Evolutionary conservation across 2,113 vertebrate genomes (phyloP).

Genomic region (Xenus cinereus): DNA sequence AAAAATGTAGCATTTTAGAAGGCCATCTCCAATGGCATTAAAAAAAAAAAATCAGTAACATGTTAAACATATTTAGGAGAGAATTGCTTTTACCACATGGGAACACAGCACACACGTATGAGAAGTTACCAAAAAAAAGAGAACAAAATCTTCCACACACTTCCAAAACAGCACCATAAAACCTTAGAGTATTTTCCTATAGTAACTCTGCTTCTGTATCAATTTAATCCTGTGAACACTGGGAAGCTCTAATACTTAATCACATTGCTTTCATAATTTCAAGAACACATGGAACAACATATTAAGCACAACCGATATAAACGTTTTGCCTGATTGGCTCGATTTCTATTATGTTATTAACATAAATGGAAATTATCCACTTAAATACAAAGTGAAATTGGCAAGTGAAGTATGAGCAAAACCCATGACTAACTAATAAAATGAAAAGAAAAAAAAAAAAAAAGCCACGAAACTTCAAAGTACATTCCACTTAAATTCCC

Average conservation of each 20-base stretch:
- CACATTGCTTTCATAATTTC: background rate
- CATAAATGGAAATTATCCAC: background rate
- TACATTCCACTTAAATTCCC: background rate
- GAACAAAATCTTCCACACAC: background rate
- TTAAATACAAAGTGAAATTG: background rate
- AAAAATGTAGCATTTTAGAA: background rate
- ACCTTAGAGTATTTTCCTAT: background rate
- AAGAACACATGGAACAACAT: background rate
- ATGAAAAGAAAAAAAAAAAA: background rate
- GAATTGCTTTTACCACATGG: background rate
- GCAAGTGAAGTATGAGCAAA: background rate
- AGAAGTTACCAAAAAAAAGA: background rate
- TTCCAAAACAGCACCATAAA: background rate
- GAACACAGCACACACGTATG: background rate
- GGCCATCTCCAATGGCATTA: background rate
- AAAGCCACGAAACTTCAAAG: background rate
- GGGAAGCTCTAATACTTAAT: background rate
- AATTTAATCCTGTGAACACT: background rate
- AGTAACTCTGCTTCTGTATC: background rate
- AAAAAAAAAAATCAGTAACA: background rate
- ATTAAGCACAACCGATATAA: background rate
- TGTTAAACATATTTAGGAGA: background rate
- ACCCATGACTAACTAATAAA: background rate
- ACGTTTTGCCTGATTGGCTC: background rate
- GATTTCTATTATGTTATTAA: background rate